phyloP scores from a whole-genome alignment of 2,797 vertebrate genomes.

The Phoxinus dragarum region DNA sequence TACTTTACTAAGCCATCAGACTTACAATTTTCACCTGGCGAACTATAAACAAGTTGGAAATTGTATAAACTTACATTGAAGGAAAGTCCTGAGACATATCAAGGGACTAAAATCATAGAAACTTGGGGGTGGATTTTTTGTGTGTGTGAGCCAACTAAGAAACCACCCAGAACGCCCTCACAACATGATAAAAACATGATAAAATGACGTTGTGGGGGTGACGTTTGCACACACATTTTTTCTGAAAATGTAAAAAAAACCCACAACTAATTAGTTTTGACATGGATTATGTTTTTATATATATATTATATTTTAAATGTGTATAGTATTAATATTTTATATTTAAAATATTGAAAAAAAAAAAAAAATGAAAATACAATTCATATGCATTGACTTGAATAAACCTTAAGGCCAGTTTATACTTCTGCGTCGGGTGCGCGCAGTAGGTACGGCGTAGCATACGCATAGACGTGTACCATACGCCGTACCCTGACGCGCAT shows the following conservation, averaged over 20 bases:
- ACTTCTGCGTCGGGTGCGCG: too few species aligned
- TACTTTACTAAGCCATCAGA: conserved; percentile 13
- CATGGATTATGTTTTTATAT: background rate
- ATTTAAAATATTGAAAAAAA: background rate
- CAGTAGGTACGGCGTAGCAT: too few species aligned
- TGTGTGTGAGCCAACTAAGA: background rate
- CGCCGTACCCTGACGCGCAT: too few species aligned
- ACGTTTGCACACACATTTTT: background rate
- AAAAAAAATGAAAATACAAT: background rate
- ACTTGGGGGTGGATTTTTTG: background rate
- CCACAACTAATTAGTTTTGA: background rate
- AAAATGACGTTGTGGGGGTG: background rate
- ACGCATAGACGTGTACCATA: too few species aligned
- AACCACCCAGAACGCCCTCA: background rate
- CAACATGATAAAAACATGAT: background rate
- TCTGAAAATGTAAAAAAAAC: background rate
- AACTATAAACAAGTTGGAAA: conserved; percentile 6
- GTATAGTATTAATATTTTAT: too few species aligned
- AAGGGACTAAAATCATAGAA: background rate
- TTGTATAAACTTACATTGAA: conserved; percentile 30
- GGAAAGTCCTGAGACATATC: background rate
- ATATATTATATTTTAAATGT: background rate
- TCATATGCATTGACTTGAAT: background rate
- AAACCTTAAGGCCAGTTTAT: background rate
- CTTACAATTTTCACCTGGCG: conserved; percentile 21